Base-by-base conservation (phyloP, 2,113 vertebrate genomes). In the Malurus melanocephalus region DNA sequence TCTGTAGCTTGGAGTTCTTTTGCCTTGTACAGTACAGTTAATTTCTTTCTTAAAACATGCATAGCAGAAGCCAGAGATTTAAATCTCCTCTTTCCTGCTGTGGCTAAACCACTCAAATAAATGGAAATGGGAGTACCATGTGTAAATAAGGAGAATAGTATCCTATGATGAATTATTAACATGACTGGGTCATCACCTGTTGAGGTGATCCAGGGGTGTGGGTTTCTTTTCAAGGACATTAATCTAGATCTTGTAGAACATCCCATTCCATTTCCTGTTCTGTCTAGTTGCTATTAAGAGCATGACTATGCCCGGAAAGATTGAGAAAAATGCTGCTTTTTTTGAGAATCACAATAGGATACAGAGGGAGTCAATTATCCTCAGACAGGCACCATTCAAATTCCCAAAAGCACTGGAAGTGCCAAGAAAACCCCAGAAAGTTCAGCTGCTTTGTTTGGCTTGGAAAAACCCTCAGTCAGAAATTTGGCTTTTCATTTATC, bases 361-460 rank as follows among this genome's bases (percentile, higher is more conserved):
- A 73, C 74, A 81, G 80, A 90, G 67, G 74, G 86, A 91, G 84
- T 82, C 80, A 90, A 66, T 96, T 93, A 93, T 66, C 74, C 74
- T 81, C 10, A 0, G 51, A 90, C 61, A 93, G 86, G 80, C 92
- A 93, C 74, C n/a, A 74, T 87, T 94, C 77, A 90, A 93, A 93
- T 90, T 93, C 86, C 88, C 90, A 73, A 69, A 93, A 88, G 77
- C 60, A 24, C 43, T 46, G 24, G 46, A 79, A 85, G 64, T 87
- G 93, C 95, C 95, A 95, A 93, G 74, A 92, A 94, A 90, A 72
- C 71, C 86, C 88, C 90, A 90, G 78, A 94, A 96, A 93, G 78
- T 94, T 91, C 71, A 93, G 22, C 0, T 0, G 51, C n/a, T 95
- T 92, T 89, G 65, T 93, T 93, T 91, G 80, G 27, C 59, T 90